Base-by-base conservation (phyloP, 2,888 invertebrate genomes). In the Horisme vitalbata region DNA sequence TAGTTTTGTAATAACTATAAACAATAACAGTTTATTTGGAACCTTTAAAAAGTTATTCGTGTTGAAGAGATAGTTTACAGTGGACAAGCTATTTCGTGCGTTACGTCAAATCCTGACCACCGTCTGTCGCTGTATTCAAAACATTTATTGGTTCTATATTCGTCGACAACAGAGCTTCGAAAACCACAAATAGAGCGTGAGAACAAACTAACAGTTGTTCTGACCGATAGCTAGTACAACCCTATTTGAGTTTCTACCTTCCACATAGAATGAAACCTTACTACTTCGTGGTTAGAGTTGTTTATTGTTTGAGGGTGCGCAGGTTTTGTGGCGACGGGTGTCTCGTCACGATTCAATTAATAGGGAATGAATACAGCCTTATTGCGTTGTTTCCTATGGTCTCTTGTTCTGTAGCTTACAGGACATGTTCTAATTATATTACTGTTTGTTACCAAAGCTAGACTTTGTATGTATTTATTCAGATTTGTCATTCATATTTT, bases 331-430 rank as follows among this genome's bases (percentile, higher is more conserved):
- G 52, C 58, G 59, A 57, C 61, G 48, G 55, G 54, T 66, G 68
- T 67, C 71, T 65, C 64, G 68, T 69, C 75, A 73, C 74, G 75
- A 77, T 71, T 78, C 75, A 75, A 80, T 79, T 75, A 75, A 75
- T 75, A 68, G 63, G 59, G 68, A 72, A 76, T 75, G 71, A 77
- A 72, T 73, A 68, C 63, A 57, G 60, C 59, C 50, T 63, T 62
- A 69, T 63, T 62, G 59, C 68, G 48, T 62, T 61, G 63, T 63
- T 70, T 62, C 61, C 63, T 67, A 60, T 63, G 65, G 71, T 68
- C 61, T 68, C 44, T 43, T 48, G 48, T 34, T 48, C 37, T 48
- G 13, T 11, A 15, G 48, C 13, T 45, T 28, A 30, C 27, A 38
- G 45, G 28, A 34, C 32, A 37, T 28, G 11, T 33, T 28, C 14